Conservation (phyloP, 2,797 vertebrate species). For the Echeneis naucrates region DNA sequence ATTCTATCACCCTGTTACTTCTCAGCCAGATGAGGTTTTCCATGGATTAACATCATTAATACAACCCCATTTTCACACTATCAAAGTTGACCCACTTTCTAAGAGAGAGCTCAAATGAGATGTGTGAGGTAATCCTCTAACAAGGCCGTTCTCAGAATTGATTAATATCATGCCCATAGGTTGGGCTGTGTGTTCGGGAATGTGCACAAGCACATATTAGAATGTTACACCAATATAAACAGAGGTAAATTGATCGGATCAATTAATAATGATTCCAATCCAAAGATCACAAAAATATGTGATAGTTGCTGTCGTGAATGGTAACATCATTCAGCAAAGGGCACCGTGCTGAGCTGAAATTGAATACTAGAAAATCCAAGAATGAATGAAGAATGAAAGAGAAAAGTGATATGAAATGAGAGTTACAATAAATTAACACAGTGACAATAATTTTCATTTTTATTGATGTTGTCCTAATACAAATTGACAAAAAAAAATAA, state of each 20-base stretch:
- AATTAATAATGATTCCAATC: conserved; percentile 1
- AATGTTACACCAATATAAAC: conserved; percentile 16
- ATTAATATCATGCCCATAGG: conserved; percentile 59
- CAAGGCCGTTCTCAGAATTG: conserved; percentile 60
- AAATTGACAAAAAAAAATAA: not conserved
- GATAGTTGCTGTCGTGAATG: conserved; percentile 6
- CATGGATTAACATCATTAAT: conserved; percentile 75
- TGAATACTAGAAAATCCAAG: not conserved
- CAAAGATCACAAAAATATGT: conserved; percentile 9
- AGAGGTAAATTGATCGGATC: conserved; percentile 1
- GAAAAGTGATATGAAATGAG: not conserved
- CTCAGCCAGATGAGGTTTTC: conserved; percentile 60
- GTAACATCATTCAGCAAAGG: not conserved
- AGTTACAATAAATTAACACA: not conserved
- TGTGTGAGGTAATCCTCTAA: conserved; percentile 69
- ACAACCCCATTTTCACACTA: conserved; percentile 65
- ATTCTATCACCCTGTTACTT: conserved; percentile 19
- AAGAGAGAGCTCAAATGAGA: conserved; percentile 62
- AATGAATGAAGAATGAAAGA: too few species aligned
- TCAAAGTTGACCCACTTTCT: conserved; percentile 72
- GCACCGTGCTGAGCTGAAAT: not conserved
- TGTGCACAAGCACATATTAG: not conserved
- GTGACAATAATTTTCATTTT: not conserved
- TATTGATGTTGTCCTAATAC: not conserved
- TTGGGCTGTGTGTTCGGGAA: conserved; percentile 20